Conservation (phyloP, 1,140 invertebrate genomes). For the Saccostrea cuccullata region DNA sequence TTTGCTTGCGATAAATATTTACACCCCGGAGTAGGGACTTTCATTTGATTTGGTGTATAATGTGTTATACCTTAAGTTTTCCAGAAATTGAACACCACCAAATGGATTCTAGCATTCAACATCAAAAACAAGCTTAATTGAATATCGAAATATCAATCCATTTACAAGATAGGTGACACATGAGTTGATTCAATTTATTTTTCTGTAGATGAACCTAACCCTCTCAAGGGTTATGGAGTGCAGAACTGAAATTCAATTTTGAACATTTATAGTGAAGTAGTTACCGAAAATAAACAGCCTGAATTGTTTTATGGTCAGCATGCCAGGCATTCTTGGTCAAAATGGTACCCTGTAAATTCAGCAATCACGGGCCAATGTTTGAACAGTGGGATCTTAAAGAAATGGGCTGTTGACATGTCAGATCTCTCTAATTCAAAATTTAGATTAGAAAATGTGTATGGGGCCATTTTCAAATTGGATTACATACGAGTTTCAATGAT, state of each 20-base stretch:
- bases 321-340: slow-evolving; percentile 22
- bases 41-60: neutral
- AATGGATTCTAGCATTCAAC: neutral
- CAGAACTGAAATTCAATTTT: slow-evolving; percentile 26
- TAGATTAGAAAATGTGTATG: neutral
- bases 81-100: neutral
- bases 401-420: neutral
- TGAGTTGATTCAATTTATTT: slow-evolving; percentile 22
- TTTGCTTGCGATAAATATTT: slow-evolving; percentile 24
- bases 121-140: neutral
- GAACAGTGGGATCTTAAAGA: neutral
- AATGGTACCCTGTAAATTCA: neutral
- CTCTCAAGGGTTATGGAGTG: neutral
- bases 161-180: slow-evolving; percentile 28
- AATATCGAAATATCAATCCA: slow-evolving; percentile 26
- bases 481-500: too few species aligned
- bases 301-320: slow-evolving; percentile 27
- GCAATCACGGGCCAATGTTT: neutral
- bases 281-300: slow-evolving; percentile 15
- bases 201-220: neutral
- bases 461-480: neutral
- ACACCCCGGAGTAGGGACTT: neutral
- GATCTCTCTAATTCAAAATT: neutral
- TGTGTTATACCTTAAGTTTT: neutral
- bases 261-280: neutral